A percentile compares a stretch with the other conserved stretches of the same genome.
These are phyloP conservation scores for Aspidapion aeneum DNA, from an alignment of 2,888 invertebrate genomes.

Conservation along the genomic window DNA sequence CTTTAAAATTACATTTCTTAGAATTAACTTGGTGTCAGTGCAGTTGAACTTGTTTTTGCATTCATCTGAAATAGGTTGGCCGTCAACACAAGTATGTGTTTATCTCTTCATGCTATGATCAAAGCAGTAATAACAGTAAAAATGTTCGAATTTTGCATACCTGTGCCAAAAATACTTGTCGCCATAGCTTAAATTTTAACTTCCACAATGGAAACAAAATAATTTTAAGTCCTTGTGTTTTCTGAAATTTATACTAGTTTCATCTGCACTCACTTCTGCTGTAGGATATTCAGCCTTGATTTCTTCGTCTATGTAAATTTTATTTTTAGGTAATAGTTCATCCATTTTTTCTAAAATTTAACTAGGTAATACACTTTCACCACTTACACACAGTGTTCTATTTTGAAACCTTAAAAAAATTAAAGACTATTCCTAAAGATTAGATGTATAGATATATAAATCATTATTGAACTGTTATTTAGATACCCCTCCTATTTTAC, in stretches of 20 bases:
- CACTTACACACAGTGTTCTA: no score
- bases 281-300: constrained; percentile 21
- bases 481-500: no score
- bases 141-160: constrained; percentile 19
- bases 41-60: constrained; percentile 17
- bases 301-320: constrained; percentile 21
- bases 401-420: no score
- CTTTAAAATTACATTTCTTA: constrained; percentile 20
- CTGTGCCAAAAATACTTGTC: constrained; percentile 22
- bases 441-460: no score
- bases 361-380: no score
- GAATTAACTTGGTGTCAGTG: constrained; percentile 17
- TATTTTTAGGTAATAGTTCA: constrained; percentile 18
- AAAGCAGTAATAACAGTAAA: constrained; percentile 24
- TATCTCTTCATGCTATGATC: constrained; percentile 21
- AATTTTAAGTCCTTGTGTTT: constrained; percentile 13
- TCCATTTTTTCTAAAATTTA: constrained; percentile 18
- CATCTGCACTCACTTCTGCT: constrained; percentile 2
- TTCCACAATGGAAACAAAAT: constrained; percentile 20
- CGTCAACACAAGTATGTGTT: constrained; percentile 18
- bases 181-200: constrained; percentile 20
- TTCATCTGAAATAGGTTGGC: constrained; percentile 20
- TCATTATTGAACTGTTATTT: no score
- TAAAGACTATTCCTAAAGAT: no score
- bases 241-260: constrained; percentile 15